These are phyloP conservation scores for Scaptomyza hsui DNA, from an alignment of 1,140 invertebrate genomes.

Conservation along the genomic window DNA sequence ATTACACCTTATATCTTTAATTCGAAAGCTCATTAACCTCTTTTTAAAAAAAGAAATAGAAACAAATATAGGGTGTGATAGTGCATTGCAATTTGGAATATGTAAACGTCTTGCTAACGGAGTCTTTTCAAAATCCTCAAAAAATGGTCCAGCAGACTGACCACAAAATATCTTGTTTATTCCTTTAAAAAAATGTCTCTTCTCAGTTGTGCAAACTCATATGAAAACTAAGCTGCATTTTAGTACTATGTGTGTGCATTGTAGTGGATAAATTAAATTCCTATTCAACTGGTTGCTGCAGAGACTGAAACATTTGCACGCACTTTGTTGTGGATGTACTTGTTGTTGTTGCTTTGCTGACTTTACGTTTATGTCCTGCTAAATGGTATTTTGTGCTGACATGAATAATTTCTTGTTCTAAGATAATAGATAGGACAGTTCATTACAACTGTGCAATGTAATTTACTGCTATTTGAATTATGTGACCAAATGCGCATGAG, in stretches of 20 bases:
- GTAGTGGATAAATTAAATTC: constrained; percentile 16
- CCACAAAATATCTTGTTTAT: too few relatives aligned
- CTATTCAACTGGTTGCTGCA: constrained; percentile 67
- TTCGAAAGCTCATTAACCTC: too few relatives aligned
- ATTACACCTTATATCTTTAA: too few relatives aligned
- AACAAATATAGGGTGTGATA: too few relatives aligned
- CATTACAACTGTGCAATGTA: constrained; percentile 50
- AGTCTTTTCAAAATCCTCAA: too few relatives aligned
- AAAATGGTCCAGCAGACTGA: too few relatives aligned
- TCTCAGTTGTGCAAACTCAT: background rate
- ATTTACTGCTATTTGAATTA: constrained; percentile 65
- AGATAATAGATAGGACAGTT: constrained; percentile 43
- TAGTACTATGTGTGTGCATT: background rate
- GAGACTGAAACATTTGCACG: constrained; percentile 19
- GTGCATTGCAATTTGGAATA: too few relatives aligned
- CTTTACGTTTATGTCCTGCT: constrained; percentile 35
- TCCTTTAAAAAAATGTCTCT: background rate
- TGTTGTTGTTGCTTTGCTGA: constrained; percentile 18
- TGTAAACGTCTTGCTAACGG: too few relatives aligned
- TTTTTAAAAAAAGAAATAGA: too few relatives aligned
- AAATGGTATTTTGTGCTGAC: constrained; percentile 50
- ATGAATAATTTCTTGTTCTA: constrained; percentile 30
- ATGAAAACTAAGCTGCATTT: background rate
- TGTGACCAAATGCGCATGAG: constrained; percentile 19
- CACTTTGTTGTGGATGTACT: constrained; percentile 12